Evolutionary conservation across 2,113 vertebrate genomes (phyloP), one percentile per base, ranked within the genome.

Genomic region (Malurus elegans): DNA sequence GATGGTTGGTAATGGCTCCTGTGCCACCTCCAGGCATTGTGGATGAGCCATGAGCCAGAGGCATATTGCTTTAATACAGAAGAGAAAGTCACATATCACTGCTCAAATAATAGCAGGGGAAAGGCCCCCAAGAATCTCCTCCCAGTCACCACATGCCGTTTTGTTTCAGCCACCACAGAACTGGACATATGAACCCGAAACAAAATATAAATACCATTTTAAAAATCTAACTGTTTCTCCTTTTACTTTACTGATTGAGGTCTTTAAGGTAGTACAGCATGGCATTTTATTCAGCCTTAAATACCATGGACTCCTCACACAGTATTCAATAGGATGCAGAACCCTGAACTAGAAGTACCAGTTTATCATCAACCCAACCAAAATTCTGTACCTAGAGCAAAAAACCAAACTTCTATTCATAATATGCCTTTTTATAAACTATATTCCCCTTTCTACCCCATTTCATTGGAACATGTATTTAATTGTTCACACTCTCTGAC

Each of bases 101-200:
- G 47, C 25, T 31, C 36, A 71, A 64, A 67, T 18, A 51, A 18
- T 1, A 69, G 20, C 58, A 32, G 7, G 7, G 15, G 14, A 86
- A 76, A 2, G 66, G 8, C n/a, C n/a, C 78, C 40, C 66, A 53
- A 24, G 20, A 56, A 48, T 8, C 70, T 15, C 56, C 47, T 91
- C n/a, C 24, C 18, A 56, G 26, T 31, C 62, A 62, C 11, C 34
- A 31, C 0, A 0, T 44, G 36, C 21, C 45, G 18, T 75, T 69
- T 32, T 12, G 40, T 80, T 74, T 74, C 44, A 48, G 28, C 57
- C 73, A 42, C 18, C 26, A 26, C 11, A 70, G 32, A 86, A 73
- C 21, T 32, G 47, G 64, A 76, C 19, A 34, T 23, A 50, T 24
- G 16, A 79, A 61, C 14, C 31, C 45, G 54, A 88, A 83, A 80